Evolutionary conservation across 1,140 invertebrate genomes (phyloP), one percentile per base, ranked within the genome.

Genomic region (Drosophila kanapiae): DNA sequence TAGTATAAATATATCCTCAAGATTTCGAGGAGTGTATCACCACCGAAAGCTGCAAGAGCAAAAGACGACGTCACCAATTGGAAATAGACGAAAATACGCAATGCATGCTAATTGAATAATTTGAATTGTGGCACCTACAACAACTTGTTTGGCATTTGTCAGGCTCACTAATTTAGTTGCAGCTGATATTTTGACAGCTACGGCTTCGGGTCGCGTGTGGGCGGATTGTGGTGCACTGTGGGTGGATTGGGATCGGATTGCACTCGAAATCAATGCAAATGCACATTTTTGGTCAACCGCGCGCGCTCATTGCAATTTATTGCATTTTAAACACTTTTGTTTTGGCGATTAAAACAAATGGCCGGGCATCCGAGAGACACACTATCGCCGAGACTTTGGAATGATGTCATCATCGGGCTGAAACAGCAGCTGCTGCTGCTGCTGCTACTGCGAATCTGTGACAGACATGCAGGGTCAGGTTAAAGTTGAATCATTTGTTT

Each of bases 401-500:
- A 65, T 88, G 84, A 88, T 88, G 84, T 88, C 84, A 88, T 84
- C 58, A 53, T 47, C 74, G 68, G 76, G 76, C 59, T 65, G 11
- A 42, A 43, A 45, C 63, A 37, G 27, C 48, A 47, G 42, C 49
- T 60, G 57, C 49, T 53, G 64, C 54, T n/a, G 59, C 18, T 54
- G 27, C 47, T 74, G 69, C 49, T 75, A 59, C 54, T 79, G 81
- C 64, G 54, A 65, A 70, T 79, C 65, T 74, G 86, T 91, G 91
- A 92, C 91, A 92, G 91, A 81, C 91, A 87, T 90, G 78, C 91
- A 91, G 91, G 91, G 91, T 92, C 91, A 92, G 91, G 91, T 92
- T 92, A 92, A 92, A 92, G 91, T 92, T 92, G 91, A 92, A 92
- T 91, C 91, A 92, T 91, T 91, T 91, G 78, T 85, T 88, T 78